Base-by-base conservation (phyloP, 2,113 vertebrate species). In the Cavia aperea region DNA sequence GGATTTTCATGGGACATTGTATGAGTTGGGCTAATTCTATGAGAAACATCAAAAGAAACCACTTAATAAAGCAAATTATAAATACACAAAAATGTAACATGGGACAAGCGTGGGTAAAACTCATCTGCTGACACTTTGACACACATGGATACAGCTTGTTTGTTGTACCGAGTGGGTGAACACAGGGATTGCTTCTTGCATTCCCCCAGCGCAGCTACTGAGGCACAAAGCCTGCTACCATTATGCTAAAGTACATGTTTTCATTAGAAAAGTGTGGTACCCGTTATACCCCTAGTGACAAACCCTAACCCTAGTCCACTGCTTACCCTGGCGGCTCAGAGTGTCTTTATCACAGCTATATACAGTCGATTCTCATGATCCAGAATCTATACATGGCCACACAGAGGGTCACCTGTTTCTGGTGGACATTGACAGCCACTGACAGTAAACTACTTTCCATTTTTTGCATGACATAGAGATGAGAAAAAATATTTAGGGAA, bases 321-420 rank as follows among this genome's bases (percentile, higher is more conserved):
- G 10, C 49, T 51, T 51, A 51, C 49, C 49, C 6, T 51, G 97
- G 97, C 98, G 98, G 98, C 97, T 98, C 51, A 12, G 51, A 12
- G 51, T 92, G 91, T 96, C 97, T 99, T 98, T 99, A 99, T 99
- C 98, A 98, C 98, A 99, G 97, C 98, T 98, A 98, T 98, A 93
- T 98, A 98, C 98, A 98, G 96, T 97, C 91, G 29, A 96, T 96
- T 97, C 97, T 98, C 96, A 97, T 97, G 97, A 92, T 97, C 93
- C 97, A 97, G 95, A 97, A 97, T 97, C 97, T 97, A 97, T 96
- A 97, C 97, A 98, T 97, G 97, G 96, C 97, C 97, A 98, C 97
- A 97, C 93, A 86, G 92, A 98, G 33, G 46, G 96, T 96, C 97
- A 96, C 89, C 79, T 95, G 96, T 97, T 95, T 96, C 93, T 92